phyloP scores from a whole-genome alignment of 1,140 invertebrate genomes.

The Eueides isabella region DNA sequence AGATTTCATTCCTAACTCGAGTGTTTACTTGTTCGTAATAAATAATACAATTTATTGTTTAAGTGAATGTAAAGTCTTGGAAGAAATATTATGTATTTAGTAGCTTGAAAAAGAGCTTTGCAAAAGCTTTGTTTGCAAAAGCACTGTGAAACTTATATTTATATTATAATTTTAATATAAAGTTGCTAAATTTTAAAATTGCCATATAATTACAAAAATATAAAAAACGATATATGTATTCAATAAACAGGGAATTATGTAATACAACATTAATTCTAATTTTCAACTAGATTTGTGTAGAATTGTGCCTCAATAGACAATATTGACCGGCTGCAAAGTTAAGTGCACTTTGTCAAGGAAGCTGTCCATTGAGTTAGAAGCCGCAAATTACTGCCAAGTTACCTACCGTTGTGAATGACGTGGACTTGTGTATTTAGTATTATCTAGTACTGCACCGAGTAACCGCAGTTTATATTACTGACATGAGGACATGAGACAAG shows the following conservation, averaged over 20 bases:
- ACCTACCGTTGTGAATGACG: conserved; percentile 52
- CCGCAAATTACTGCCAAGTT: conserved; percentile 62
- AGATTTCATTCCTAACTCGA: conserved; percentile 9
- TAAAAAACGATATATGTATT: background rate
- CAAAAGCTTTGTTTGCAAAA: no score
- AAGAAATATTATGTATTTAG: background rate
- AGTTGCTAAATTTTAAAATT: no score
- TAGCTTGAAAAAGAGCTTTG: background rate
- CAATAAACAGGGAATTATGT: background rate
- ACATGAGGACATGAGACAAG: background rate
- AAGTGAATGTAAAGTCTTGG: background rate
- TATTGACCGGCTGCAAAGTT: conserved; percentile 43
- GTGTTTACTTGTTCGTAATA: conserved; percentile 10
- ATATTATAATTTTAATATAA: background rate
- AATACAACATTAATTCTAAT: background rate
- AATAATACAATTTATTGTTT: conserved; percentile 7
- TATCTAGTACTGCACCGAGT: conserved; percentile 2
- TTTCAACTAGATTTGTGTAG: background rate
- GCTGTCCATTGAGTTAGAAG: conserved; percentile 52
- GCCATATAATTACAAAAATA: no score
- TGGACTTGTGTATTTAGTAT: conserved; percentile 39
- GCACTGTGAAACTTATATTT: background rate
- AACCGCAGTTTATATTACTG: conserved; percentile 18
- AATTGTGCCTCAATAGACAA: background rate
- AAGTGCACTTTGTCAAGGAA: conserved; percentile 47